Evolutionary conservation across 2,888 invertebrate genomes (phyloP).

Genomic region (Drosophila tripunctata): DNA sequence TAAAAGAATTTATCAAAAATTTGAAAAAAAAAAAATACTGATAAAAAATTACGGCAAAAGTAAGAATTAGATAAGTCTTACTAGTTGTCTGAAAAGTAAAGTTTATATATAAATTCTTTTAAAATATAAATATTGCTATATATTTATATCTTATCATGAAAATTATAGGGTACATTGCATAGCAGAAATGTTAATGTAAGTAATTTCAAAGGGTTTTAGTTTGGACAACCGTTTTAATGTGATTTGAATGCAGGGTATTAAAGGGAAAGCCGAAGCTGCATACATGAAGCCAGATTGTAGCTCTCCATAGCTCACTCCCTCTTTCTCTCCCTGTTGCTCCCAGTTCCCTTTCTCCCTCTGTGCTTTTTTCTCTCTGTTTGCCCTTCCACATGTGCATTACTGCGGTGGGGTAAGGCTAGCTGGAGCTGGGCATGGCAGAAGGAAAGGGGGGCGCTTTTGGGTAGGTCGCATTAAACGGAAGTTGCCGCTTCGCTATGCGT

Average conservation of each 20-base stretch:
- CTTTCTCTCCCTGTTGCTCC: background rate
- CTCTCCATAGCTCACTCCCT: slow-evolving; percentile 7
- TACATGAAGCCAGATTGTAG: slow-evolving; percentile 28
- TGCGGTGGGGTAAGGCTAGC: slow-evolving; percentile 9
- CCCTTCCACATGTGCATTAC: slow-evolving; percentile 72
- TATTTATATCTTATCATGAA: too few species aligned
- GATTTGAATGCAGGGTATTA: slow-evolving; percentile 35
- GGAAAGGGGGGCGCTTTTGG: slow-evolving; percentile 15
- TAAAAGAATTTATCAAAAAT: too few species aligned
- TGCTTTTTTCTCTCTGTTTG: slow-evolving; percentile 13
- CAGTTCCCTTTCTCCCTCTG: background rate
- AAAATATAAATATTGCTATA: too few species aligned
- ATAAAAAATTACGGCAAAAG: too few species aligned
- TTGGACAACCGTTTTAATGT: background rate
- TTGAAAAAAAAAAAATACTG: too few species aligned
- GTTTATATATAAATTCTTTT: too few species aligned
- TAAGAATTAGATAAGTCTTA: too few species aligned
- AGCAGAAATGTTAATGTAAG: too few species aligned
- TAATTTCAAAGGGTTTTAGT: background rate
- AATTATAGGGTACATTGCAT: too few species aligned
- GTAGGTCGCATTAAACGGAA: slow-evolving; percentile 74
- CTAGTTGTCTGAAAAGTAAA: too few species aligned
- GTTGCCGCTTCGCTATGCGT: slow-evolving; percentile 77
- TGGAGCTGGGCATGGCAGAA: background rate
- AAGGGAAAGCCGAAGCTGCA: slow-evolving; percentile 50